A percentile compares a stretch with the other conserved stretches of the same genome.
phyloP scores from a whole-genome alignment of 1,140 invertebrate species.

The Chrysomallon squamiferum region DNA sequence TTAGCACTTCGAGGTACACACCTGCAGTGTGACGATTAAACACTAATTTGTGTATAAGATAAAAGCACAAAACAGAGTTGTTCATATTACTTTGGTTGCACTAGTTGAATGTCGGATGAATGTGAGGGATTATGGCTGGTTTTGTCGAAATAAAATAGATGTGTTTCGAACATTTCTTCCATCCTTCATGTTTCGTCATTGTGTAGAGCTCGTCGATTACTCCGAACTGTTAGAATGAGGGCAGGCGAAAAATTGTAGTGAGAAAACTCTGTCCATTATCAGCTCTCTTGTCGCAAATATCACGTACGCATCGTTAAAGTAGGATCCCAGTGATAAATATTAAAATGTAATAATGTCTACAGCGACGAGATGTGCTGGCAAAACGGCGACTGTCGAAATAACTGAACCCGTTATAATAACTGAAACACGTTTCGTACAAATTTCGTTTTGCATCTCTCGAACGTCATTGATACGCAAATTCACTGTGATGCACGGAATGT shows the following conservation, averaged over 20 bases:
- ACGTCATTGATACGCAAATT: too few relatives aligned
- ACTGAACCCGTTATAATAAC: constrained; percentile 14
- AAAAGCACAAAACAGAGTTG: constrained; percentile 33
- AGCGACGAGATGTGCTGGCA: constrained; percentile 37
- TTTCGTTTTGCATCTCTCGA: too few relatives aligned
- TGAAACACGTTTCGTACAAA: constrained; percentile 23
- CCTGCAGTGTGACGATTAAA: constrained; percentile 17
- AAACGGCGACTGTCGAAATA: constrained; percentile 2
- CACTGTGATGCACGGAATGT: too few relatives aligned
- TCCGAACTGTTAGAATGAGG: constrained; percentile 36
- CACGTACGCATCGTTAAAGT: neutral
- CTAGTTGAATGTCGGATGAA: constrained; percentile 38
- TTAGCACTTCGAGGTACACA: too few relatives aligned
- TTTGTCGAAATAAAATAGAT: neutral
- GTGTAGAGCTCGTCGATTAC: constrained; percentile 1
- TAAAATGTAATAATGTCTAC: neutral
- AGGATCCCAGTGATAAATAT: neutral
- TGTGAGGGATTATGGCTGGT: constrained; percentile 27
- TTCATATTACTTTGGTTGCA: constrained; percentile 34
- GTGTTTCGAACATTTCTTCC: too few relatives aligned
- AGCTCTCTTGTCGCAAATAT: constrained; percentile 22
- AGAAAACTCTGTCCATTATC: constrained; percentile 50
- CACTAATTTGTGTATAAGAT: constrained; percentile 31
- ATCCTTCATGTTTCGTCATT: constrained; percentile 5
- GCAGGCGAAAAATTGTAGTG: constrained; percentile 46